Conservation (phyloP, 2,888 invertebrate species). For the Stomorhina lunata region DNA sequence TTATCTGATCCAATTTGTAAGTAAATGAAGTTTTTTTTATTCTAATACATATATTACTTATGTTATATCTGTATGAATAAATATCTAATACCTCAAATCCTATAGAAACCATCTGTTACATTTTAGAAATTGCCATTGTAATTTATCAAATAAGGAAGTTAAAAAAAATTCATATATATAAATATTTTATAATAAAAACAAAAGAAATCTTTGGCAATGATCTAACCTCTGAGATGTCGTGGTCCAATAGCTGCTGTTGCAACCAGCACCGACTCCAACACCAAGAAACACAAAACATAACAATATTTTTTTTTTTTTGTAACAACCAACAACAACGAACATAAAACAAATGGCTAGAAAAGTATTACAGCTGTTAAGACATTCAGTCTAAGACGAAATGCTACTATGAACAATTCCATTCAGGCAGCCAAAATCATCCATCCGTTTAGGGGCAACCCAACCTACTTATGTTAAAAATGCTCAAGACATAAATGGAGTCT, state of each 20-base stretch:
- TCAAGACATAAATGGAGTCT: not conserved
- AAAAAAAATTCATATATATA: no score
- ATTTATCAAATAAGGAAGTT: constrained; percentile 39
- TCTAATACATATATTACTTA: no score
- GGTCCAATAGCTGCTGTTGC: not conserved
- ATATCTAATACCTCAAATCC: no score
- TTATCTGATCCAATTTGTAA: no score
- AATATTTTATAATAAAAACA: no score
- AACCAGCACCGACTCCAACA: no score
- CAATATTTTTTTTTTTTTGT: not conserved
- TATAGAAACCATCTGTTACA: not conserved
- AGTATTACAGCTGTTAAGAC: not conserved
- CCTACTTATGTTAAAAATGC: constrained; percentile 15
- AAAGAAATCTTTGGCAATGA: constrained; percentile 24
- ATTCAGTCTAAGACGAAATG: not conserved
- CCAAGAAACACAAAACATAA: not conserved
- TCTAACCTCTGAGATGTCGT: constrained; percentile 42
- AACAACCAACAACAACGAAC: not conserved
- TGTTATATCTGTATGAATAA: no score
- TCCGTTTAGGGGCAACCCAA: no score
- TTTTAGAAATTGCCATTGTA: not conserved
- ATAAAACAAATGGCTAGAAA: not conserved
- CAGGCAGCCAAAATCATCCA: no score
- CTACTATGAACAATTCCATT: not conserved
- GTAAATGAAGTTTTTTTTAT: no score